Percentiles rank a stretch among this genome's conserved stretches.
Evolutionary conservation across 2,797 vertebrate species (phyloP).

Genomic region (Pangasius larnaudii): DNA sequence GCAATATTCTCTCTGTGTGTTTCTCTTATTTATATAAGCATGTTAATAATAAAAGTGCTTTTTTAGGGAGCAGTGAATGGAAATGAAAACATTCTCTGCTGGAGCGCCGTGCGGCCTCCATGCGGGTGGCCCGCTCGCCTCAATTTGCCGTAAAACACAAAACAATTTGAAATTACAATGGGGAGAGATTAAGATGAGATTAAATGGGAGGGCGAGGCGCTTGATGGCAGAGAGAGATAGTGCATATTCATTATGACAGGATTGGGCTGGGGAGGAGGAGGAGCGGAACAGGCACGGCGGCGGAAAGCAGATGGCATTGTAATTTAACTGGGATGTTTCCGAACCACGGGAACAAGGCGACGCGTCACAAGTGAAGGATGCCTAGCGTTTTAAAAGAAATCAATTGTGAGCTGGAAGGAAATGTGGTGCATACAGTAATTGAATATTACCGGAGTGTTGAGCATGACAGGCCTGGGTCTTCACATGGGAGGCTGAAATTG

Average conservation of each 20-base stretch:
- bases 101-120: conserved; percentile 55
- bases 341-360: conserved; percentile 78
- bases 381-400: conserved; percentile 81
- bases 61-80: conserved; percentile 56
- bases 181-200: conserved; percentile 80
- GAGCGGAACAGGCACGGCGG: conserved; percentile 62
- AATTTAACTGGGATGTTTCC: conserved; percentile 83
- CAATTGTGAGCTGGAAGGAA: conserved; percentile 79
- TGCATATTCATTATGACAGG: conserved; percentile 69
- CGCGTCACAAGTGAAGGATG: conserved; percentile 81
- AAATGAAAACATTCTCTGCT: conserved; percentile 62
- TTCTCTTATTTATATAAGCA: conserved; percentile 62
- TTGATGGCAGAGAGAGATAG: conserved; percentile 70
- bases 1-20: conserved; percentile 57
- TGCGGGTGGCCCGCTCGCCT: conserved; percentile 65
- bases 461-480: conserved; percentile 45
- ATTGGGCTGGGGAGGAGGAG: conserved; percentile 59
- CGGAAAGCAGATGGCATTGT: conserved; percentile 83
- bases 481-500: neutral
- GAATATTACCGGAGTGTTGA: conserved; percentile 80
- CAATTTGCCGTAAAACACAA: conserved; percentile 82
- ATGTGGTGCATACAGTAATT: conserved; percentile 81
- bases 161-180: conserved; percentile 83
- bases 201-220: conserved; percentile 69
- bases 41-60: conserved; percentile 63